Evolutionary conservation across 1,140 invertebrate species (phyloP).

Genomic region (Drosophila miranda): DNA sequence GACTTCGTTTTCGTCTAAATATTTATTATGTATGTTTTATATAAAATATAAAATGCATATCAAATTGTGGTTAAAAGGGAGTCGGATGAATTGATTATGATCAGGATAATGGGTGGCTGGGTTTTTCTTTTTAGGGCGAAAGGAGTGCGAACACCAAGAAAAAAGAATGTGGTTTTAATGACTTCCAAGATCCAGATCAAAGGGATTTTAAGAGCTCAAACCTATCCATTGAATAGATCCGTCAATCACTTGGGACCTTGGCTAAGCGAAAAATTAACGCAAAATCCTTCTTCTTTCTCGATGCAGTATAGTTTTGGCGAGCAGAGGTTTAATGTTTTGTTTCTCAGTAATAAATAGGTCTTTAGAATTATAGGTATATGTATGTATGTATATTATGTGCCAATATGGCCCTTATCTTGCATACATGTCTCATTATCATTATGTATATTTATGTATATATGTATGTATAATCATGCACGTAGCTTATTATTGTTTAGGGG

Average conservation of each 20-base stretch:
- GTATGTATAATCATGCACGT: conserved; percentile 27
- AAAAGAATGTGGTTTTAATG: no score
- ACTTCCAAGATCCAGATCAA: no score
- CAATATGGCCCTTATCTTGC: conserved; percentile 65
- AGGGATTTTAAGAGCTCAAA: no score
- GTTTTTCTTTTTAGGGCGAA: no score
- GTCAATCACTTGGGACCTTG: no score
- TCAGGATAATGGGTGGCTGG: conserved; percentile 10
- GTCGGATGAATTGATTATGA: conserved; percentile 20
- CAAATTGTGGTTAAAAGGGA: conserved; percentile 55
- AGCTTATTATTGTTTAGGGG: conserved; percentile 57
- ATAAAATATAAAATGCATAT: conserved; percentile 77
- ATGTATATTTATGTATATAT: conserved; percentile 6
- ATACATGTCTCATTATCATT: conserved; percentile 32
- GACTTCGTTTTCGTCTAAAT: conserved; percentile 12
- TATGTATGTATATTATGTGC: conserved; percentile 47
- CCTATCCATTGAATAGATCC: no score
- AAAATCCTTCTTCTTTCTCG: no score
- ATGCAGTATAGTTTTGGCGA: conserved; percentile 28
- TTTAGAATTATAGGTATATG: conserved; percentile 7
- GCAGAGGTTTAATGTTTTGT: conserved; percentile 42
- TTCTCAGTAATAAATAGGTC: conserved; percentile 39
- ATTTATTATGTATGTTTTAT: conserved; percentile 39
- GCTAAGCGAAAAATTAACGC: no score
- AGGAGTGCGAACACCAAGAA: background rate